Evolutionary conservation across 2,797 vertebrate genomes (phyloP), one percentile per base, ranked within the genome.

Genomic region (Pseudochromis fuscus): DNA sequence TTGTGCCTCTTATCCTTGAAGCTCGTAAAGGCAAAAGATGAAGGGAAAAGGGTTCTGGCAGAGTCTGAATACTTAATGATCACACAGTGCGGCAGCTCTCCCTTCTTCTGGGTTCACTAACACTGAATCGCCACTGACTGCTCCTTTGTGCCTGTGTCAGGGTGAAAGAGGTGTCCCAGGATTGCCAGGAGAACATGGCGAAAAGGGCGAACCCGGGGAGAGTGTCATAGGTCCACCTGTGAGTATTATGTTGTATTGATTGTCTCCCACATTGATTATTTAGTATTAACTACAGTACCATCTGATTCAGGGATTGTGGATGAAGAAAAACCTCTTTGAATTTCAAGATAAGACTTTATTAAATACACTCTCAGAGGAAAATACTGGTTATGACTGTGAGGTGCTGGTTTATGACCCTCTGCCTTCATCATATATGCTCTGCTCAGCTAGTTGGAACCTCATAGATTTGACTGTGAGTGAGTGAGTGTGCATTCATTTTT

Each of bases 161-260:
- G 98, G 98, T 10, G 98, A 98, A 86, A 91, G 98, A 91, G 98
- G 98, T n/a, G 90, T 98, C 0, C 97, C 96, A 4, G 98, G 98
- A 44, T 72, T 98, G 46, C 95, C 96, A 7, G 98, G 97, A 71
- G 92, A 95, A n/a, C 93, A 95, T 0, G 98, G 97, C 30, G 97
- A 98, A 58, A 94, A 90, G 77, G 98, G 97, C 0, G 95, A 96
- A 30, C 93, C 95, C 33, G 97, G 97, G 51, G 67, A 93, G 73
- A 94, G 94, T 53, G 74, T 95, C 74, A 92, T 89, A 19, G 97
- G 97, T 55, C 86, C 86, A 33, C 86, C 87, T 65, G 98, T 99
- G 94, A 96, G 97, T 96, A 72, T 46, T 56, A 81, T 46, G 55
- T 18, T 16, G 18, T 75, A 80, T 77, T 72, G 69, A 84, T 70